Percentiles rank a stretch among this genome's conserved stretches.
Conservation (phyloP, 2,113 vertebrate species). For the Varanus komodoensis region DNA sequence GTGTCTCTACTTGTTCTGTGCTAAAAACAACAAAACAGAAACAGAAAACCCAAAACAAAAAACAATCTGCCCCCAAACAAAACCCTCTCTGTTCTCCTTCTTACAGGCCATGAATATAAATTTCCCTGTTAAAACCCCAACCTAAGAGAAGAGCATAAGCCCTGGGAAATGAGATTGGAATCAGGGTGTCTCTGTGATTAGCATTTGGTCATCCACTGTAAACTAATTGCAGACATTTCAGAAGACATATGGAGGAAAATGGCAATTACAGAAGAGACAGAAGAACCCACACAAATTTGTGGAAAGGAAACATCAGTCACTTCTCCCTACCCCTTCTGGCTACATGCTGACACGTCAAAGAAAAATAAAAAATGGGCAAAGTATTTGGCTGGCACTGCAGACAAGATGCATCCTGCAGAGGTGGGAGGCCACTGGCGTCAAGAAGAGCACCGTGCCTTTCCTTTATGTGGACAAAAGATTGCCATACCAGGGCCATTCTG, state of each 20-base stretch:
- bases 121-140: constrained; percentile 38
- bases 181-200: background rate
- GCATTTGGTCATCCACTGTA: background rate
- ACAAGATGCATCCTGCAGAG: background rate
- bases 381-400: background rate
- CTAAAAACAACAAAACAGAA: background rate
- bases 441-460: background rate
- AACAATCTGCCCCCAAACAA: too few relatives aligned
- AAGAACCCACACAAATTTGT: background rate
- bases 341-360: background rate
- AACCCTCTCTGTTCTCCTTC: constrained; percentile 45
- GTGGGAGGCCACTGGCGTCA: background rate
- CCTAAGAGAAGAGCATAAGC: background rate
- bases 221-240: background rate
- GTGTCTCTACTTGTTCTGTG: constrained; percentile 19
- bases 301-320: background rate
- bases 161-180: background rate
- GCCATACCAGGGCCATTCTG: background rate
- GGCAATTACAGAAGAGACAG: background rate
- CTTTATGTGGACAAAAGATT: background rate
- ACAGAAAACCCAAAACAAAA: too few relatives aligned
- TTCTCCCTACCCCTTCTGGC: too few relatives aligned
- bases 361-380: background rate
- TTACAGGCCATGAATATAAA: constrained; percentile 44
- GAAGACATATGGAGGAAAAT: background rate